Base-by-base conservation (phyloP, 2,888 invertebrate species). In the Rhogogaster chlorosoma region DNA sequence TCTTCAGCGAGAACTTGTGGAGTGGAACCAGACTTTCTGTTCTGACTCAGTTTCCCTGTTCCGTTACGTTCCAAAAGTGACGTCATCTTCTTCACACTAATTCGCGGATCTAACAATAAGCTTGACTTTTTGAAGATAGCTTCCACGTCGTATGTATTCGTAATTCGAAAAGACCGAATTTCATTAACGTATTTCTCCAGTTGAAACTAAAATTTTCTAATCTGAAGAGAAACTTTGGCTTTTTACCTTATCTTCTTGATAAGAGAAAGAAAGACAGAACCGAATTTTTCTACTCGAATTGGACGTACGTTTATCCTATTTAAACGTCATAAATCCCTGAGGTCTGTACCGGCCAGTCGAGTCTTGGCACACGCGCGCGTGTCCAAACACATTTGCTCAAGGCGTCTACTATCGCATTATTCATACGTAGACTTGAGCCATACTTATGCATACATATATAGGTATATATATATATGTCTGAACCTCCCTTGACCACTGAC, bases 321-420 rank as follows among this genome's bases (percentile, higher is more conserved):
- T 15, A 32, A 67, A 73, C 73, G 10, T 42, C 73, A 12, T 73
- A 42, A 73, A 42, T 42, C 73, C 22, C 22, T 29, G 22, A 73
- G 22, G 38, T 73, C n/a, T 15, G 42, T 42, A 73, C 26, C 42
- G 73, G 26, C 26, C 29, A 67, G 67, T 29, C 32, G 32, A 67
- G 73, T 73, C 42, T 12, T 29, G 26, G 29, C 73, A 42, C n/a
- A 73, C 26, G 42, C 42, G 73, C 38, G 73, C 73, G 73, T 73
- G 38, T 73, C 42, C 73, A 73, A 73, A 73, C 73, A 73, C 42
- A 73, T 73, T 73, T 73, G 73, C 73, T 73, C 42, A 42, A 73
- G 22, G 42, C 73, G 38, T 73, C 73, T 22, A 38, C 38, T 42
- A 38, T 38, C n/a, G 38, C 73, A 73, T 73, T 73, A 73, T 73